These are phyloP conservation scores for Morinoia aosen DNA, from an alignment of 2,888 invertebrate species.

Conservation along the genomic window DNA sequence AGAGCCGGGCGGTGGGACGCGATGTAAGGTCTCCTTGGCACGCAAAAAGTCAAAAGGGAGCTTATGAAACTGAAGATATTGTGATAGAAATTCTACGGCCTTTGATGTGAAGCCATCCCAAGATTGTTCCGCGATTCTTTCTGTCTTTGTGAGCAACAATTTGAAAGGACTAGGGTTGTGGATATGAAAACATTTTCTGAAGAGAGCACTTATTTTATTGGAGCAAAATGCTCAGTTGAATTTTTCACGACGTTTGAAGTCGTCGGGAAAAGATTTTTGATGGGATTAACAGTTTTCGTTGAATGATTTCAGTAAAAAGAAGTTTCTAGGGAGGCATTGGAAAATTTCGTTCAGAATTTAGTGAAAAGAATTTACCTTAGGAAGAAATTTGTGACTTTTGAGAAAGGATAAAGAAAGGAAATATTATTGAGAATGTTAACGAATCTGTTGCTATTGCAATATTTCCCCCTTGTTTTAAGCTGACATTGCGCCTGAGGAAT, in stretches of 20 bases:
- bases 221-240: background rate
- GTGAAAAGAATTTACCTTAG: no score
- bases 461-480: no score
- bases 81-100: background rate
- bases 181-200: background rate
- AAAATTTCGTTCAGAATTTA: no score
- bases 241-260: background rate
- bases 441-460: no score
- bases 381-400: no score
- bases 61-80: background rate
- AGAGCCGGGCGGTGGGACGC: background rate
- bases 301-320: no score
- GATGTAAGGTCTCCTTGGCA: background rate
- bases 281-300: no score
- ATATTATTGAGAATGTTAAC: no score
- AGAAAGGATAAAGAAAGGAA: no score
- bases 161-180: background rate
- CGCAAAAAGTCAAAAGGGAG: conserved; percentile 1
- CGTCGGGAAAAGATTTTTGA: no score
- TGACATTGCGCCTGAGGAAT: no score
- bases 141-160: background rate
- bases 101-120: conserved; percentile 3
- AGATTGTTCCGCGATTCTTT: background rate
- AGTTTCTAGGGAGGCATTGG: no score
- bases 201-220: background rate